A percentile compares a stretch with the other conserved stretches of the same genome.
These are phyloP conservation scores for Lerema accius DNA, from an alignment of 1,140 invertebrate genomes.

Conservation along the genomic window DNA sequence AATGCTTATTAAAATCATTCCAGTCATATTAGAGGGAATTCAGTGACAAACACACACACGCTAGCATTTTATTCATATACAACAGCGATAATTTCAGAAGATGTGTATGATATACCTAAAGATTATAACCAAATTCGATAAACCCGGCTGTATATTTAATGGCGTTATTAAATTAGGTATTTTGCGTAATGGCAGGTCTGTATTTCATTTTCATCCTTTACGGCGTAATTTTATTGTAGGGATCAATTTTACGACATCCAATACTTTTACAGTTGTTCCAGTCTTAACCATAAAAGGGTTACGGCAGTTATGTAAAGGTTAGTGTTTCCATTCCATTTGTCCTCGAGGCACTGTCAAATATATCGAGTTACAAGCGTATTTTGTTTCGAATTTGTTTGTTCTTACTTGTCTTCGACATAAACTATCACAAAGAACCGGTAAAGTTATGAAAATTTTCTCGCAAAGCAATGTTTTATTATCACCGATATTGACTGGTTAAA, in stretches of 20 bases:
- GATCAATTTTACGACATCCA: conserved; percentile 64
- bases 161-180: conserved; percentile 46
- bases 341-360: conserved; percentile 34
- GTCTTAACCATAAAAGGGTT: conserved; percentile 60
- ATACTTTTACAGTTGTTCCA: conserved; percentile 63
- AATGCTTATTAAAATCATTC: too few relatives aligned
- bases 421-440: too few relatives aligned
- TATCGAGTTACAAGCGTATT: conserved; percentile 17
- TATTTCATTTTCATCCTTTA: conserved; percentile 63
- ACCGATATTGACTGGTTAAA: too few relatives aligned
- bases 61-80: too few relatives aligned
- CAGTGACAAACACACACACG: too few relatives aligned
- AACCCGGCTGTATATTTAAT: conserved; percentile 15
- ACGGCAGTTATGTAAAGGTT: conserved; percentile 29
- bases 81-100: too few relatives aligned
- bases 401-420: too few relatives aligned
- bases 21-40: too few relatives aligned
- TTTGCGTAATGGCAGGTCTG: conserved; percentile 46
- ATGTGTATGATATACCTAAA: background rate
- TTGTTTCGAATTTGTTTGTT: background rate
- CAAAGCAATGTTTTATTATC: too few relatives aligned
- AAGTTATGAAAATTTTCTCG: too few relatives aligned
- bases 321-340: conserved; percentile 47
- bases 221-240: conserved; percentile 60
- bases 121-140: background rate